A percentile compares a stretch with the other conserved stretches of the same genome.
Conservation (phyloP, 2,797 vertebrate genomes). For the Macropus fuliginosus region DNA sequence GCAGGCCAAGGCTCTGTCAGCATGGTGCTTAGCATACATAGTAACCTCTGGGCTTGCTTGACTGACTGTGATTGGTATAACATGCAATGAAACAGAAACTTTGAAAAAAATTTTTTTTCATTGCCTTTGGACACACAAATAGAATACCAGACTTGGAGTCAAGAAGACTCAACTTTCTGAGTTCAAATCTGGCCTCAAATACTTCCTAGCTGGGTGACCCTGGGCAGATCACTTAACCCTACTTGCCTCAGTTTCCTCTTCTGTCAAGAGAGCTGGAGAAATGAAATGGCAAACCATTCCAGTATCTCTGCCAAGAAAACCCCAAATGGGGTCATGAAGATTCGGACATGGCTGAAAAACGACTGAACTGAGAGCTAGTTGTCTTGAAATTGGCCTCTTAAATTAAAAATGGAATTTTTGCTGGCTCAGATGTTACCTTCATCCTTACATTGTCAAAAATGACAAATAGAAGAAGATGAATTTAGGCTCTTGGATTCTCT, state of each 20-base stretch:
- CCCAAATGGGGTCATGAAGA: background rate
- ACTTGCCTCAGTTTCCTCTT: background rate
- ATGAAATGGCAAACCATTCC: background rate
- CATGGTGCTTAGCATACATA: background rate
- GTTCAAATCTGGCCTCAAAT: background rate
- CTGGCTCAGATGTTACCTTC: background rate
- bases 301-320: background rate
- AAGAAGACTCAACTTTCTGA: background rate
- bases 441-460: slow-evolving; percentile 12
- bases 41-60: background rate
- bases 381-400: slow-evolving; percentile 37
- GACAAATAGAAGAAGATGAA: slow-evolving; percentile 27
- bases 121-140: slow-evolving; percentile 55
- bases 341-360: background rate
- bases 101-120: slow-evolving; percentile 32
- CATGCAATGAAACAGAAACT: background rate
- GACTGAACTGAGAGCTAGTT: slow-evolving; percentile 47
- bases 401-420: slow-evolving; percentile 51
- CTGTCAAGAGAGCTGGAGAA: background rate
- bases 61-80: background rate
- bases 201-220: background rate
- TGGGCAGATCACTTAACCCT: background rate
- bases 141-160: background rate
- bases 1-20: background rate
- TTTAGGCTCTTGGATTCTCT: background rate